Evolutionary conservation across 1,140 invertebrate species (phyloP), one percentile per base, ranked within the genome.

Genomic region (Lordiphosa stackelbergi): DNA sequence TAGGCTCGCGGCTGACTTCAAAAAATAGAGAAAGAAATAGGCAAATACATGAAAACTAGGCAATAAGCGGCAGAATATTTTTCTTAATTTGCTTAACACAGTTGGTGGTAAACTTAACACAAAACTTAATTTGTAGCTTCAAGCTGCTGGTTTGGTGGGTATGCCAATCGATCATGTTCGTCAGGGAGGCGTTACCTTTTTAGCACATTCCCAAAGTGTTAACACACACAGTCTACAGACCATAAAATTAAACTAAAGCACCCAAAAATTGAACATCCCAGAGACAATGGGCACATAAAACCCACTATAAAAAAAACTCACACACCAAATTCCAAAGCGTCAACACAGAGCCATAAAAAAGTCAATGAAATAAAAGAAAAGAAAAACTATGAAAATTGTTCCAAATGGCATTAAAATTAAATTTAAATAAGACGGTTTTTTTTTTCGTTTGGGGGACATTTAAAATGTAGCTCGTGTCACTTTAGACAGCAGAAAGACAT

Each of bases 401-500:
- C 22, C 40, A 53, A 56, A 42, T 47, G 55, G 53, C 53, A 75
- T 83, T 69, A 65, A 69, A 81, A 71, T 75, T 57, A 64, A 83
- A 72, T 81, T 68, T 64, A 58, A 70, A 65, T 41, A 59, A 73
- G 56, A 46, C 55, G 36, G 43, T 60, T 53, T 28, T 8, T 8
- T 31, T 31, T 8, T 31, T 31, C 8, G 5, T 24, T 4, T 31
- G 28, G 28, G 34, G 12, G 38, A 37, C 66, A 58, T 59, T 73
- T 77, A 69, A 75, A 81, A 81, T 81, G 64, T 70, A 75, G 64
- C 68, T 77, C 77, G 75, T 81, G 75, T 83, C 75, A 75, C 68
- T 60, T 58, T 66, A 68, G 70, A 58, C 31, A 53, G 45, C 48
- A 55, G 45, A 41, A 51, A 56, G 7, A 52, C 36, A 40, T 40